Percentiles rank a stretch among this genome's conserved stretches.
Evolutionary conservation across 2,888 invertebrate genomes (phyloP).

Genomic region (Rutpela maculata): DNA sequence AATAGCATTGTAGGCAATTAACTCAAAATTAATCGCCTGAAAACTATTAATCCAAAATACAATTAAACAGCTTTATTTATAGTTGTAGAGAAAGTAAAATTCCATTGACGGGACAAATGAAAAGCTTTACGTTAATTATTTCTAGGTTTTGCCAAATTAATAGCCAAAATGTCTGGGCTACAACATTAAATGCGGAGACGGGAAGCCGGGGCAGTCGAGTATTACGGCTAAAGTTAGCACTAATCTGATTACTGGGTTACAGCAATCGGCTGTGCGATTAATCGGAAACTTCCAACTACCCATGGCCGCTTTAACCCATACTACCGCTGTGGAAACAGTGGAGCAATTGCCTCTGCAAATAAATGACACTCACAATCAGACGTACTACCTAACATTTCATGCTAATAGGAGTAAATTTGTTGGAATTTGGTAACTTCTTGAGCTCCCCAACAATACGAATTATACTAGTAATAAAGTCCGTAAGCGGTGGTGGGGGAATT

Average conservation of each 20-base stretch:
- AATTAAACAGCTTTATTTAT: constrained; percentile 29
- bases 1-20: constrained; percentile 15
- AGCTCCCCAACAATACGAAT: constrained; percentile 16
- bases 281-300: constrained; percentile 54
- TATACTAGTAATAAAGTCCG: constrained; percentile 23
- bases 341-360: constrained; percentile 41
- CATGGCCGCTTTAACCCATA: constrained; percentile 28
- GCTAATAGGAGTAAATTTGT: constrained; percentile 42
- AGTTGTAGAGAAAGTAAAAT: constrained; percentile 5
- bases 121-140: constrained; percentile 37
- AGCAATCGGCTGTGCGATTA: constrained; percentile 57
- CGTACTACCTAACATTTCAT: constrained; percentile 36
- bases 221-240: constrained; percentile 51
- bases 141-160: constrained; percentile 39
- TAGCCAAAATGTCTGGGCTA: constrained; percentile 42
- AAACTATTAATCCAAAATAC: constrained; percentile 25
- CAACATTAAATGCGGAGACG: not conserved
- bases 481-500: constrained; percentile 4
- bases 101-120: constrained; percentile 64
- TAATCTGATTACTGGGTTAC: constrained; percentile 58
- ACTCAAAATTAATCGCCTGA: constrained; percentile 25
- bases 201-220: constrained; percentile 29
- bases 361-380: constrained; percentile 45
- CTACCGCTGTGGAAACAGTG: constrained; percentile 30
- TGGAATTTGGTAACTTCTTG: constrained; percentile 39